A percentile compares a stretch with the other conserved stretches of the same genome.
Evolutionary conservation across 1,140 invertebrate species (phyloP).

Genomic region (Caenorhabditis latens): DNA sequence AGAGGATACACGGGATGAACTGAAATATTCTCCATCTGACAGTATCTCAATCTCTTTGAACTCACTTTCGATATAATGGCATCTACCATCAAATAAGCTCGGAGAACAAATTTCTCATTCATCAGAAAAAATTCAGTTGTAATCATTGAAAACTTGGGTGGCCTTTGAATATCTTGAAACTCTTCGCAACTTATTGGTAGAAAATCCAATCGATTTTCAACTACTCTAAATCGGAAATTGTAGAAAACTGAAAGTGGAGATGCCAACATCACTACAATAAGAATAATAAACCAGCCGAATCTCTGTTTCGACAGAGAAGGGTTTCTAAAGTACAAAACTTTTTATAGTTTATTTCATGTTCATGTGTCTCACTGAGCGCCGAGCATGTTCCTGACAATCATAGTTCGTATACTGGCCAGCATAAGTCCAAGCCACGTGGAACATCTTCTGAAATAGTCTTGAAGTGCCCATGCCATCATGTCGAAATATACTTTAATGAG

Average conservation of each 20-base stretch:
- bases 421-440: slow-evolving; percentile 10
- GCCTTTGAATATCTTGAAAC: not conserved
- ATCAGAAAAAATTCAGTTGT: not conserved
- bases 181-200: not conserved
- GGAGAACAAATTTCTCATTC: not conserved
- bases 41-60: not conserved
- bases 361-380: not conserved
- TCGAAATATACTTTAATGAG: not conserved
- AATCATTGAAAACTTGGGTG: not conserved
- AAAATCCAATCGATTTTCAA: not conserved
- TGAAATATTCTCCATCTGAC: not conserved
- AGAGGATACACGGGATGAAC: not conserved
- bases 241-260: not conserved
- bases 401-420: not conserved
- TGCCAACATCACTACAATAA: not conserved
- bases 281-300: not conserved
- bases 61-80: not conserved
- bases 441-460: slow-evolving; percentile 4
- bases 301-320: not conserved
- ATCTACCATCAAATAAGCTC: not conserved
- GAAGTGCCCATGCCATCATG: not conserved
- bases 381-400: not conserved
- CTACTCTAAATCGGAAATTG: not conserved
- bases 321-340: not conserved
- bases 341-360: not conserved